phyloP scores from a whole-genome alignment of 2,113 vertebrate genomes.

The Dromiciops gliroides region DNA sequence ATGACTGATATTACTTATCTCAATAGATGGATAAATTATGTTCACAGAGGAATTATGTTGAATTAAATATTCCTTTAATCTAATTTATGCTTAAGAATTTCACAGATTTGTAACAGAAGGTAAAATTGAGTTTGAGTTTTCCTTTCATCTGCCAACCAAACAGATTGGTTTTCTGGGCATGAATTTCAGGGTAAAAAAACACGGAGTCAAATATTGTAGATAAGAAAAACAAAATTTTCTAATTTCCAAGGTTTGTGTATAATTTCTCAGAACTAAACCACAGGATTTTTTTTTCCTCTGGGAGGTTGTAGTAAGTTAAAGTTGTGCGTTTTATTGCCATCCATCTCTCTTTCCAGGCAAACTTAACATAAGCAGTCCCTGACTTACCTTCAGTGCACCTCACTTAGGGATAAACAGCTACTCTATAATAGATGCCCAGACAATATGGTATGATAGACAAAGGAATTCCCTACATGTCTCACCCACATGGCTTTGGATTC shows the following conservation, averaged over 20 bases:
- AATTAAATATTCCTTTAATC: not conserved
- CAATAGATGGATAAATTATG: not conserved
- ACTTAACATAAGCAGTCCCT: not conserved
- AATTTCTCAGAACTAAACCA: not conserved
- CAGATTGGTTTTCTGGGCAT: constrained; percentile 65
- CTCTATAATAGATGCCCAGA: not conserved
- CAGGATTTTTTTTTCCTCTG: not conserved
- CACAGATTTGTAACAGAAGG: constrained; percentile 59
- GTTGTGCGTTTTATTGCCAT: constrained; percentile 27
- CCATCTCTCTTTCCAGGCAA: not conserved
- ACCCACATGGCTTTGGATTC: not conserved
- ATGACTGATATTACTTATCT: not conserved
- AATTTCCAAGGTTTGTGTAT: constrained; percentile 10
- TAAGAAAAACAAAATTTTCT: not conserved
- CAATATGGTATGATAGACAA: not conserved
- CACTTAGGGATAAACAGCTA: not conserved
- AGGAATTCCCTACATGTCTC: not conserved
- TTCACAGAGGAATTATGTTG: not conserved
- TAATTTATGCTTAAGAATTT: constrained; percentile 13
- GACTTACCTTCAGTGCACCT: not conserved
- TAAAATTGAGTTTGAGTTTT: not conserved
- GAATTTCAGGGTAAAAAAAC: constrained; percentile 41
- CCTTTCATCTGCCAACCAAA: constrained; percentile 4
- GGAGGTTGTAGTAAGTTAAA: not conserved
- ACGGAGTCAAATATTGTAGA: constrained; percentile 35